Evolutionary conservation across 2,797 vertebrate species (phyloP), one percentile per base, ranked within the genome.

Genomic region (Melanotaenia maccullochi): DNA sequence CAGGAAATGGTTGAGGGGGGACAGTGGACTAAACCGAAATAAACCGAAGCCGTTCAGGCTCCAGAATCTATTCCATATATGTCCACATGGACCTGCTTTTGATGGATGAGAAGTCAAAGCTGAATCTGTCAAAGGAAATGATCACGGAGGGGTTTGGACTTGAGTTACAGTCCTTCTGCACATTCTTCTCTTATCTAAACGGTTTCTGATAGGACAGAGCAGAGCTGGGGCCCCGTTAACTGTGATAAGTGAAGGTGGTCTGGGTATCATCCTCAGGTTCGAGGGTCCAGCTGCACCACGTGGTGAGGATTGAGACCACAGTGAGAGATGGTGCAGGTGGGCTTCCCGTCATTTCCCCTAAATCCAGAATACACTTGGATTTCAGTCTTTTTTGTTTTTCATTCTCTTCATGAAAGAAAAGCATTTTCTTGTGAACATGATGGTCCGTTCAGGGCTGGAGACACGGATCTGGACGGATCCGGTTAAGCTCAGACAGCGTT

Each of bases 121-220:
- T 71, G 60, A 68, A 14, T 14, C 38, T 40, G 38, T 40, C 52
- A 36, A 36, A 63, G 32, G 68, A 71, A 81, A 72, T 68, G 44
- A 72, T 73, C 62, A 25, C 38, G 22, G 59, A 52, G 54, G 77
- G 80, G 75, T 57, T 80, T 78, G 71, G 72, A 74, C 79, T 78
- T 28, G 74, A 74, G 79, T 90, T 88, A 60, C 86, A 52, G 69
- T 25, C 75, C 84, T 92, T 56, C 76, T 82, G 85, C 84, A 90
- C 92, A 94, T 94, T 94, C 93, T 90, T 92, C 66, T 61, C 84
- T 93, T 93, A 94, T 94, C 94, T 91, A 79, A 81, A 85, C 66
- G 78, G 75, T 33, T 79, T 83, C 63, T 87, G 91, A 91, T 92
- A 90, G 88, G 85, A 79, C 51, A 57, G 73, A 71, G 67, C 49